phyloP scores from a whole-genome alignment of 2,888 invertebrate genomes.

The Unio delphinus region DNA sequence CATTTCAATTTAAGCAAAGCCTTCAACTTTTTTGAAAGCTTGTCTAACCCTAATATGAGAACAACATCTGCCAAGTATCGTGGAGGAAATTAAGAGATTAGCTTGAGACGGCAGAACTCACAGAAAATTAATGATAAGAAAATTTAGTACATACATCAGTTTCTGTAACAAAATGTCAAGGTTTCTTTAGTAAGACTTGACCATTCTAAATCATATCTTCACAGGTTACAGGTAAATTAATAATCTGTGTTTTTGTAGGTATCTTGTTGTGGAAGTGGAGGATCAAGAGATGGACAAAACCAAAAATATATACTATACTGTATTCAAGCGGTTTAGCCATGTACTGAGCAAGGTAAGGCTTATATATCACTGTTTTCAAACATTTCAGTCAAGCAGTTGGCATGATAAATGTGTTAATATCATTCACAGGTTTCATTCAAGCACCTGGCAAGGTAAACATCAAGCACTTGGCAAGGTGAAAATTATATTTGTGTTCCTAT shows the following conservation, averaged over 20 bases:
- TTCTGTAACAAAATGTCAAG: too few species aligned
- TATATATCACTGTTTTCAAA: neutral
- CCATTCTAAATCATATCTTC: too few species aligned
- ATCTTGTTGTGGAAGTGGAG: conserved; percentile 86
- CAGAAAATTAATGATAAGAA: too few species aligned
- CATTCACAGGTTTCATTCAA: conserved; percentile 7
- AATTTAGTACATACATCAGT: too few species aligned
- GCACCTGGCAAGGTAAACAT: conserved; percentile 23
- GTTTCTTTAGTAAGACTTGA: too few species aligned
- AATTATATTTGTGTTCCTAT: neutral
- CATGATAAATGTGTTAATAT: neutral
- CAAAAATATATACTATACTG: conserved; percentile 89
- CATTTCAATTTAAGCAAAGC: too few species aligned
- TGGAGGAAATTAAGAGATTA: too few species aligned
- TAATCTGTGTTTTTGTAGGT: conserved; percentile 49
- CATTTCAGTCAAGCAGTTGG: neutral
- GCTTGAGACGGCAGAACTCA: too few species aligned
- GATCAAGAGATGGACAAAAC: conserved; percentile 81
- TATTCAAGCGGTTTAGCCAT: conserved; percentile 89
- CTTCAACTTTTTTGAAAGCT: too few species aligned
- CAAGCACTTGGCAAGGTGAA: neutral
- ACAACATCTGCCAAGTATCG: too few species aligned
- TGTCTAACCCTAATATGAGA: too few species aligned
- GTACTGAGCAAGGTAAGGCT: conserved; percentile 73
- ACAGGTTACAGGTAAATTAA: too few species aligned